Conservation (phyloP, 1,140 invertebrate species). For the Leguminivora glycinivorella region DNA sequence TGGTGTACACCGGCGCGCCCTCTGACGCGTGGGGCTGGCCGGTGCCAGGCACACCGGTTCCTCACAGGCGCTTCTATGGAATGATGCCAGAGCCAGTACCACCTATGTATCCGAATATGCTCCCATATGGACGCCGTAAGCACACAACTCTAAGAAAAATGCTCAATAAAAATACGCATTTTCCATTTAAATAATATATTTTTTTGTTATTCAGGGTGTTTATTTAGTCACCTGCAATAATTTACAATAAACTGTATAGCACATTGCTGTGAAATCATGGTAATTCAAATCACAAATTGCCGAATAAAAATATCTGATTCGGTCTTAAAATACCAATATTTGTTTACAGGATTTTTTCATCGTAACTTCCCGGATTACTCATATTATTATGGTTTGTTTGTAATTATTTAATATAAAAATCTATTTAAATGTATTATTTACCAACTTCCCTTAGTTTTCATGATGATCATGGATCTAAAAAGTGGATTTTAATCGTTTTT, state of each 20-base stretch:
- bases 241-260: too few relatives aligned
- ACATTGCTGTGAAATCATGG: too few relatives aligned
- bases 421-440: too few relatives aligned
- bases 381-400: slow-evolving; percentile 2
- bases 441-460: too few relatives aligned
- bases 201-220: too few relatives aligned
- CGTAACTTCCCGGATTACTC: slow-evolving; percentile 1
- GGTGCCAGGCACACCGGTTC: background rate
- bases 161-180: too few relatives aligned
- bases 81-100: background rate
- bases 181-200: too few relatives aligned
- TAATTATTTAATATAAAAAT: background rate
- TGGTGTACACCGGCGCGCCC: background rate
- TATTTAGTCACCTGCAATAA: too few relatives aligned
- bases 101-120: background rate
- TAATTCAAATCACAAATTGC: too few relatives aligned
- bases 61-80: background rate
- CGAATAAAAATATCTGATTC: too few relatives aligned
- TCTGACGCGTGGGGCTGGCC: background rate
- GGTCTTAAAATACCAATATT: background rate
- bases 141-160: background rate
- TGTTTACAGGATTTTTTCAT: background rate
- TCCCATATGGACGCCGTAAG: background rate
- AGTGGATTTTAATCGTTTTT: too few relatives aligned
- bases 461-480: too few relatives aligned